phyloP scores from a whole-genome alignment of 2,113 vertebrate genomes.

The Pantherophis guttatus region DNA sequence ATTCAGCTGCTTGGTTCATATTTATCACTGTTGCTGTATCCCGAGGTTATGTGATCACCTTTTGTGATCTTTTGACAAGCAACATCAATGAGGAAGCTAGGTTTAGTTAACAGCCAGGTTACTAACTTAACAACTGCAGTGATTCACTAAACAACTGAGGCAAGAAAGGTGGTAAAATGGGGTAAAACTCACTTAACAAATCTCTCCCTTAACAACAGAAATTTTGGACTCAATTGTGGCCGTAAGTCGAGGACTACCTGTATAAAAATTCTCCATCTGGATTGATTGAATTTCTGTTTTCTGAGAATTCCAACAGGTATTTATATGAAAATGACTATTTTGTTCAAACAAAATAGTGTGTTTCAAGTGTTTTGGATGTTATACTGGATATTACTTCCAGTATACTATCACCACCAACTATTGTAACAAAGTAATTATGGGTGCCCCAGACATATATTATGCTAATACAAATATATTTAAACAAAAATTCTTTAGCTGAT shows the following conservation, averaged over 20 bases:
- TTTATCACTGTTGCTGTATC: background rate
- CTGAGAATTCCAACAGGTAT: slow-evolving; percentile 33
- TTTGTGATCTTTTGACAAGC: background rate
- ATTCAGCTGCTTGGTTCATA: background rate
- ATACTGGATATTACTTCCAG: slow-evolving; percentile 30
- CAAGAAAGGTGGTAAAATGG: background rate
- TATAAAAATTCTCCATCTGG: slow-evolving; percentile 21
- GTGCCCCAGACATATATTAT: slow-evolving; percentile 63
- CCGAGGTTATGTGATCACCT: background rate
- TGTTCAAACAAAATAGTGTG: slow-evolving; percentile 20
- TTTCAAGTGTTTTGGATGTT: slow-evolving; percentile 41
- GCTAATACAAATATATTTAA: slow-evolving; percentile 56
- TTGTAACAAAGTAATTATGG: slow-evolving; percentile 41
- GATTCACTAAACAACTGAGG: background rate
- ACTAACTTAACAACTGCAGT: background rate
- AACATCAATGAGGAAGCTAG: background rate
- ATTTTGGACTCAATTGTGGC: background rate
- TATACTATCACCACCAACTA: background rate
- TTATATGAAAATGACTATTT: slow-evolving; percentile 34
- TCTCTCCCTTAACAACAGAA: background rate
- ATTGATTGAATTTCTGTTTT: slow-evolving; percentile 28
- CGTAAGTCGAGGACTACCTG: background rate
- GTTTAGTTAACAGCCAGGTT: background rate
- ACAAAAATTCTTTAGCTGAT: slow-evolving; percentile 50
- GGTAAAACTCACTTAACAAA: background rate